phyloP scores from a whole-genome alignment of 1,140 invertebrate species.

The Zaprionus vittiger region DNA sequence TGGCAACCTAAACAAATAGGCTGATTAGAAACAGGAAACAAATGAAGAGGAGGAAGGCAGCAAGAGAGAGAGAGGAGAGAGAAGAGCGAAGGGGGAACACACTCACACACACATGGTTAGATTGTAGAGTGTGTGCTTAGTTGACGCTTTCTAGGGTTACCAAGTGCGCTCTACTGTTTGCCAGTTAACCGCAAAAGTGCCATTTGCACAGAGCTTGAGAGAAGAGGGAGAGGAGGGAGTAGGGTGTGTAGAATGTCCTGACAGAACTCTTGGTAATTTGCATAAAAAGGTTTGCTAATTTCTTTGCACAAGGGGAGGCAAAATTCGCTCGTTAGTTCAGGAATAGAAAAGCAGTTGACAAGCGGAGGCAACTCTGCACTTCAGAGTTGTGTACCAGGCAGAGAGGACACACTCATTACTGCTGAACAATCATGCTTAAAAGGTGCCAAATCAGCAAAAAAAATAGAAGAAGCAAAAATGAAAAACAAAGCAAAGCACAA shows the following conservation, averaged over 20 bases:
- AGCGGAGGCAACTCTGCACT: constrained; percentile 3
- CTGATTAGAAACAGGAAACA: constrained; percentile 66
- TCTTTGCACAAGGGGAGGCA: constrained; percentile 36
- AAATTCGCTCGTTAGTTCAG: constrained; percentile 55
- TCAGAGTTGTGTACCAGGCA: constrained; percentile 4
- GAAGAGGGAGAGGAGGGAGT: not conserved
- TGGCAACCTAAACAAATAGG: constrained; percentile 69
- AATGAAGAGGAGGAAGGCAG: constrained; percentile 11
- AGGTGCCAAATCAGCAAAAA: constrained; percentile 42
- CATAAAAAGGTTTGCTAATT: constrained; percentile 80
- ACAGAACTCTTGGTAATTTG: constrained; percentile 61
- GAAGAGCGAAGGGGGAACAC: constrained; percentile 7
- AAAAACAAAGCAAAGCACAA: not conserved
- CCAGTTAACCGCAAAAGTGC: constrained; percentile 67
- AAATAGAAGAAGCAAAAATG: constrained; percentile 1
- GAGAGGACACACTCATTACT: constrained; percentile 40
- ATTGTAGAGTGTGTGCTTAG: constrained; percentile 10
- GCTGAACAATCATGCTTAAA: constrained; percentile 51
- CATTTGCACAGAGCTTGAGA: constrained; percentile 28
- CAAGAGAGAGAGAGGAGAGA: constrained; percentile 26
- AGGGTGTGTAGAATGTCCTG: not conserved
- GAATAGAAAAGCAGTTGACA: constrained; percentile 65
- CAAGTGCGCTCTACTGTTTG: constrained; percentile 58
- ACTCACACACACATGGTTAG: constrained; percentile 11
- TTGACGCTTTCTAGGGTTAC: constrained; percentile 9